Evolutionary conservation across 2,797 vertebrate species (phyloP).

Genomic region (Anguilla megastoma): DNA sequence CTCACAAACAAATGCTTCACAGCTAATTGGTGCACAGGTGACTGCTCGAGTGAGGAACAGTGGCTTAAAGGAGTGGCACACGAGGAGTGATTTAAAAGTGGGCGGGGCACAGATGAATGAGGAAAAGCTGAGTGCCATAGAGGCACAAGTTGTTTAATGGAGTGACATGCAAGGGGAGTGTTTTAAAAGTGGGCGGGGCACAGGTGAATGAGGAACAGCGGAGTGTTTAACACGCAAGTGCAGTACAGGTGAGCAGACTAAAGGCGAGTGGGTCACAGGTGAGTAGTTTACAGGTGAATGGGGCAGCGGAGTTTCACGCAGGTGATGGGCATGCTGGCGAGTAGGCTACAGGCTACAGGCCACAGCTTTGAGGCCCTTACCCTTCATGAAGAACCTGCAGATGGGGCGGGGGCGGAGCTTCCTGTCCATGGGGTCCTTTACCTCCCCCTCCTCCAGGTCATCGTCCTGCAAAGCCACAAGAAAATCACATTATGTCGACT

Average conservation of each 20-base stretch:
- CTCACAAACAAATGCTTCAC: neutral
- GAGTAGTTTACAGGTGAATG: neutral
- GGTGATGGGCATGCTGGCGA: neutral
- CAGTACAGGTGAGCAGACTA: neutral
- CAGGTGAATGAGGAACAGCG: neutral
- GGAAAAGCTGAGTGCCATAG: neutral
- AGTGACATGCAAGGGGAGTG: neutral
- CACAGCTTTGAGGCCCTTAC: constrained; percentile 58
- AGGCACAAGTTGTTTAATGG: neutral
- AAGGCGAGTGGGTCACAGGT: neutral
- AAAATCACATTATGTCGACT: neutral
- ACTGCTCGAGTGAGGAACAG: neutral
- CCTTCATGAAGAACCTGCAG: constrained; percentile 98
- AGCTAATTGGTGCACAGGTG: neutral
- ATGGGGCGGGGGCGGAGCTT: constrained; percentile 92
- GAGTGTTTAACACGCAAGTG: neutral
- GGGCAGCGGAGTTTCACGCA: neutral
- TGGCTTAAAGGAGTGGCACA: too few relatives aligned
- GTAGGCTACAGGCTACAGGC: neutral
- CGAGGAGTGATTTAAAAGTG: too few relatives aligned
- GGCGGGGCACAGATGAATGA: neutral
- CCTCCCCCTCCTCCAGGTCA: constrained; percentile 95
- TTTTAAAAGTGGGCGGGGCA: neutral
- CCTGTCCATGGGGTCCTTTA: constrained; percentile 94
- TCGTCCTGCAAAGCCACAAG: constrained; percentile 80